A percentile compares a stretch with the other conserved stretches of the same genome.
phyloP scores from a whole-genome alignment of 2,113 vertebrate species.

The Dunckerocampus dactyliophorus region DNA sequence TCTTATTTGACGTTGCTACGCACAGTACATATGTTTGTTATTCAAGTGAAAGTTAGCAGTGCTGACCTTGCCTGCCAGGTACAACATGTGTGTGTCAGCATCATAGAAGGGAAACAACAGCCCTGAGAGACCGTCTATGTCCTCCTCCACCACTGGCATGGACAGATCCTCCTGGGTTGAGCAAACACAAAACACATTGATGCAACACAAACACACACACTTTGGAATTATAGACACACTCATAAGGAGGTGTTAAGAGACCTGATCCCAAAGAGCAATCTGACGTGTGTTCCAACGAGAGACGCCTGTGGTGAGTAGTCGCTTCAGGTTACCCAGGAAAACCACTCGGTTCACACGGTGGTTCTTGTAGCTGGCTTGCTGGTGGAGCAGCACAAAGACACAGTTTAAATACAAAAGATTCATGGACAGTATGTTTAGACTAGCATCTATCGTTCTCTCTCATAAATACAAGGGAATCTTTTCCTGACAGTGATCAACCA shows the following conservation, averaged over 20 bases:
- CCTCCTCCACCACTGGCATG: constrained; percentile 90
- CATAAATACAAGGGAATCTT: no score
- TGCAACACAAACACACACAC: not conserved
- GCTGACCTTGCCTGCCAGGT: constrained; percentile 92
- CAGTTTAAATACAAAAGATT: not conserved
- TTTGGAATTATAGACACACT: not conserved
- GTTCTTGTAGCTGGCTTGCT: constrained; percentile 93
- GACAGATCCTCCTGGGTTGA: constrained; percentile 81
- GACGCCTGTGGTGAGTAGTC: constrained; percentile 89
- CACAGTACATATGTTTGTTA: no score
- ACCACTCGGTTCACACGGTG: constrained; percentile 92
- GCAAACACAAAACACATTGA: constrained; percentile 11
- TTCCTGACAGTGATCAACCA: no score
- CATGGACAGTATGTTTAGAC: not conserved
- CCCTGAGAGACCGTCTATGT: constrained; percentile 92
- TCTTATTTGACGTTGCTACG: no score
- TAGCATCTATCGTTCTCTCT: not conserved
- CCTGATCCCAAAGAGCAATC: constrained; percentile 97
- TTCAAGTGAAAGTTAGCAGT: not conserved
- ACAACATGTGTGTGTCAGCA: constrained; percentile 93
- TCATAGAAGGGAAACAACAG: constrained; percentile 95
- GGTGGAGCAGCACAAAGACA: constrained; percentile 24
- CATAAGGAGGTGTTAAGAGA: constrained; percentile 57
- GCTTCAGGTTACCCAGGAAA: constrained; percentile 90
- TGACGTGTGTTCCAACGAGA: constrained; percentile 96